Conservation (phyloP, 2,797 vertebrate genomes). For the Alca torda region DNA sequence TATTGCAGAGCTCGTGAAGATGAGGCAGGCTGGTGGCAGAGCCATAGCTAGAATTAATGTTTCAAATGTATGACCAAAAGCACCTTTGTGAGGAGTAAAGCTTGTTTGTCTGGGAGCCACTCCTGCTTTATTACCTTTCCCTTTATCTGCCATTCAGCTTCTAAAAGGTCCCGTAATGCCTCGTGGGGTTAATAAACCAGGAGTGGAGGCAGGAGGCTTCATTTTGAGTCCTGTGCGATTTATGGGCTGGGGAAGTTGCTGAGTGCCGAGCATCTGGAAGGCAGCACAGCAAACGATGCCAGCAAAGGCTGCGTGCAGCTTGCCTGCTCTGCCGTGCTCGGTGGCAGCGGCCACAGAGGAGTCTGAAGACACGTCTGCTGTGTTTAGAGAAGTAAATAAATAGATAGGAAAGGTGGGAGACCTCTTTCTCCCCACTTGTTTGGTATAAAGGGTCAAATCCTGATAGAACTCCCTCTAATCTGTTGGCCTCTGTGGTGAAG, state of each 20-base stretch:
- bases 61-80: not conserved
- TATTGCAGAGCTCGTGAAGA: not conserved
- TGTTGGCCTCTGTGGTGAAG: not conserved
- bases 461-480: not conserved
- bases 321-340: not conserved
- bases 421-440: not conserved
- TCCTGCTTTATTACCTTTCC: slow-evolving; percentile 11
- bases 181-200: slow-evolving; percentile 34
- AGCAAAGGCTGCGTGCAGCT: not conserved
- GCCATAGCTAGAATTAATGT: not conserved
- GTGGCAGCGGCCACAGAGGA: not conserved
- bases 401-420: not conserved
- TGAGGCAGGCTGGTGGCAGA: not conserved
- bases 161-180: not conserved
- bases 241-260: not conserved
- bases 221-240: not conserved
- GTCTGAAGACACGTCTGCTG: not conserved
- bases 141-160: not conserved
- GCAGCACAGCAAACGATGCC: not conserved
- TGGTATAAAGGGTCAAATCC: not conserved
- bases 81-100: not conserved
- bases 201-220: not conserved
- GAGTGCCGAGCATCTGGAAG: not conserved
- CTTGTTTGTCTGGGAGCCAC: not conserved
- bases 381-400: not conserved